These are phyloP conservation scores for Siphlonurus alternatus DNA, from an alignment of 2,888 invertebrate species.

Conservation along the genomic window DNA sequence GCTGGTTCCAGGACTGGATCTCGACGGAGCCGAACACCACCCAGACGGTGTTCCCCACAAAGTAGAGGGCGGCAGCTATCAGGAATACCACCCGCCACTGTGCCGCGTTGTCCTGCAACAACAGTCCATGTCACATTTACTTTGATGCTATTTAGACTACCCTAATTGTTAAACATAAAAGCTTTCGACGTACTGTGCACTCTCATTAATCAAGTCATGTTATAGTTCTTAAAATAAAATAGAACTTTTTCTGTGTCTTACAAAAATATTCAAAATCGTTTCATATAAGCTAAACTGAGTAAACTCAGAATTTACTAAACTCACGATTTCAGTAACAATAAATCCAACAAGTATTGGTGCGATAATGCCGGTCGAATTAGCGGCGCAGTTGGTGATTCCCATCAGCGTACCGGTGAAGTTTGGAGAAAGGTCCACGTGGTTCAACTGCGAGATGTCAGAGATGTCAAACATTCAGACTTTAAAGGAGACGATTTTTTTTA, in stretches of 20 bases:
- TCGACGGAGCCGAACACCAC: conserved; percentile 47
- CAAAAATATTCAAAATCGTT: no score
- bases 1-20: conserved; percentile 54
- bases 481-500: no score
- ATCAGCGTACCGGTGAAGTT: conserved; percentile 32
- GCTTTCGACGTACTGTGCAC: no score
- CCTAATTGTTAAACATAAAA: no score
- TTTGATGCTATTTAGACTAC: no score
- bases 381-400: conserved; percentile 30
- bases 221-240: not conserved
- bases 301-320: no score
- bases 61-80: conserved; percentile 49
- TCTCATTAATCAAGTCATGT: not conserved
- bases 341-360: conserved; percentile 26
- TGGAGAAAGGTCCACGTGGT: conserved; percentile 32
- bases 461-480: no score
- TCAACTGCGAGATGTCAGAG: conserved; percentile 23
- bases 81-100: conserved; percentile 65
- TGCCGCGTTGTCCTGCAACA: conserved; percentile 32
- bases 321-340: conserved; percentile 20
- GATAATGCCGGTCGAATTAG: conserved; percentile 27
- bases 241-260: no score
- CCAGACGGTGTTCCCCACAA: conserved; percentile 50
- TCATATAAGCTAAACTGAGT: no score
- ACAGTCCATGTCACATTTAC: no score